Evolutionary conservation across 2,888 invertebrate species (phyloP).

Genomic region (Sepioteuthis lessoniana): DNA sequence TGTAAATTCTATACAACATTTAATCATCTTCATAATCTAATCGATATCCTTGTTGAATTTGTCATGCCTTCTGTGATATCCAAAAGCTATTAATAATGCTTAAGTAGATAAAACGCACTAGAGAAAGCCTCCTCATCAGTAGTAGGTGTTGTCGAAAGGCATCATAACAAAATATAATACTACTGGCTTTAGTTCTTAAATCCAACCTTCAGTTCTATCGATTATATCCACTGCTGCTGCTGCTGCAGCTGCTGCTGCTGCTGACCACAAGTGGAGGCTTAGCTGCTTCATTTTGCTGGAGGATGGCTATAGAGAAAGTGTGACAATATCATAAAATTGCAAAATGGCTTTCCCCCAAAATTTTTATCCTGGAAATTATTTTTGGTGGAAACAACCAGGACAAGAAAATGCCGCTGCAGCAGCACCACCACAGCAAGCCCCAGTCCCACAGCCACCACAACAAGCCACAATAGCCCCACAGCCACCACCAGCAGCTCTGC

Average conservation of each 20-base stretch:
- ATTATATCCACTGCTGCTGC: neutral
- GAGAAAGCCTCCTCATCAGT: neutral
- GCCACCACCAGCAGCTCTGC: neutral
- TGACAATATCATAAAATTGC: neutral
- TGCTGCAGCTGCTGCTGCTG: neutral
- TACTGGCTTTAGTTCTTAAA: neutral
- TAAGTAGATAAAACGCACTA: neutral
- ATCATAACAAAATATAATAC: neutral
- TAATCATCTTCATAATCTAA: constrained; percentile 17
- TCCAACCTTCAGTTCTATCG: neutral
- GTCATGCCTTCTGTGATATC: neutral
- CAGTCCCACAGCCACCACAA: neutral
- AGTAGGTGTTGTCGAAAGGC: constrained; percentile 4
- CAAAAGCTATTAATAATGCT: neutral
- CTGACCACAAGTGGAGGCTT: neutral
- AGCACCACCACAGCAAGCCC: neutral
- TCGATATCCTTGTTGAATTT: neutral
- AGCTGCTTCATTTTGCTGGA: neutral
- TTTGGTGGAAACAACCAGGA: neutral
- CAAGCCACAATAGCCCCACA: too few species aligned
- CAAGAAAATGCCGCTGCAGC: neutral
- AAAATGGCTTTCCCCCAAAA: neutral
- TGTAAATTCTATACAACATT: neutral
- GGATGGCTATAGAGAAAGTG: neutral
- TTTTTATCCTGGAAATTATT: neutral